Conservation (phyloP, 2,113 vertebrate species). For the Cyphomyrus plagiostoma region DNA sequence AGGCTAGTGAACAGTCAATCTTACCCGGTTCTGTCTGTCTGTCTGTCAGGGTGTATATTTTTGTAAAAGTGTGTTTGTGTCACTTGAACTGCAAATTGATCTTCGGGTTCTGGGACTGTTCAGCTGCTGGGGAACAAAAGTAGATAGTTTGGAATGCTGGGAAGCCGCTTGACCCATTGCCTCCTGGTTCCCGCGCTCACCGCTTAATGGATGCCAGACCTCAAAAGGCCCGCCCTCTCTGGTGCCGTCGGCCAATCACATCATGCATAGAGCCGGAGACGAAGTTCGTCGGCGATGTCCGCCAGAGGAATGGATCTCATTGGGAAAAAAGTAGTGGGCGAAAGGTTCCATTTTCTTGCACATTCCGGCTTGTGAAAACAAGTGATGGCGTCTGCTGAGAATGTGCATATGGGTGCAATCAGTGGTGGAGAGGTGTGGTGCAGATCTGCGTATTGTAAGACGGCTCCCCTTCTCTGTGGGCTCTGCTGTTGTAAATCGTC, state of each 20-base stretch:
- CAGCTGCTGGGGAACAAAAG: not conserved
- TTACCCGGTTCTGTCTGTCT: not conserved
- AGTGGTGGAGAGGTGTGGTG: not conserved
- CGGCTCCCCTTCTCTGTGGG: not conserved
- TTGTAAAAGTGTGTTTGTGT: not conserved
- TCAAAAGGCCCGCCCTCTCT: not conserved
- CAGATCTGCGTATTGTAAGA: not conserved
- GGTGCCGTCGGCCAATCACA: not conserved
- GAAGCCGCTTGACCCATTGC: not conserved
- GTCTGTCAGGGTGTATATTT: not conserved
- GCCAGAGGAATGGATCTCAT: not conserved
- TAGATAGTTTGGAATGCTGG: not conserved
- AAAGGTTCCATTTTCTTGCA: not conserved
- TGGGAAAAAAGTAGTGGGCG: not conserved
- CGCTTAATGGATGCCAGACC: slow-evolving; percentile 23
- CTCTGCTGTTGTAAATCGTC: not conserved
- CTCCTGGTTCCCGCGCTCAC: not conserved
- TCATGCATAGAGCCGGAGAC: not conserved
- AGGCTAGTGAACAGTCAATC: not conserved
- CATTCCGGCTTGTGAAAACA: slow-evolving; percentile 11
- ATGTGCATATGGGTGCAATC: slow-evolving; percentile 13
- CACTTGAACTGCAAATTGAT: not conserved
- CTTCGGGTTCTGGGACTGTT: not conserved
- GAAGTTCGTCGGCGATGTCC: not conserved
- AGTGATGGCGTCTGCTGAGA: not conserved